A percentile compares a stretch with the other conserved stretches of the same genome.
Evolutionary conservation across 2,113 vertebrate genomes (phyloP).

Genomic region (Brachirus orientalis): DNA sequence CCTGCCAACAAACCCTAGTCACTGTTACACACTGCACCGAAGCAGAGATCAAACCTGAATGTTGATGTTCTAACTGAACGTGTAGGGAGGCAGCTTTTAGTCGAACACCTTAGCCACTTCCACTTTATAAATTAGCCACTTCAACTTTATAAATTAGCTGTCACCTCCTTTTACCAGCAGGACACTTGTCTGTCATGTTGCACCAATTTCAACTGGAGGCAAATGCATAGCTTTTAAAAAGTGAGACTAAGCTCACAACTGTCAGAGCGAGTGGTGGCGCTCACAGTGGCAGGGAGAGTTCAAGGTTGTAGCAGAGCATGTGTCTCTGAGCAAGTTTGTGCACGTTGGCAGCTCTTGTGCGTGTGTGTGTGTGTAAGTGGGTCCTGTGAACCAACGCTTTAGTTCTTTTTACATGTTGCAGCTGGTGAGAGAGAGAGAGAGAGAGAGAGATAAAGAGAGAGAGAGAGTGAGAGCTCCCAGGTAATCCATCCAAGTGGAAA

Average conservation of each 20-base stretch:
- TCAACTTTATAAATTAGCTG: neutral
- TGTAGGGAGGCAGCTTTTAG: too few species aligned
- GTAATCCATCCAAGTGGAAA: constrained; percentile 57
- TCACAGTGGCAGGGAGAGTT: constrained; percentile 66
- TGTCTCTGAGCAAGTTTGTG: constrained; percentile 63
- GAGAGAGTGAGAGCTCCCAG: constrained; percentile 34
- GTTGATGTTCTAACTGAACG: neutral
- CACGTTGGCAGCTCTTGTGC: constrained; percentile 47
- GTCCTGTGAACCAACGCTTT: constrained; percentile 60
- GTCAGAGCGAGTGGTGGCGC: constrained; percentile 7
- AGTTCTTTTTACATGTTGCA: constrained; percentile 67
- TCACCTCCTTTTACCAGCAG: neutral
- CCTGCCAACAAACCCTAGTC: too few species aligned
- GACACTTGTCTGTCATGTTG: neutral
- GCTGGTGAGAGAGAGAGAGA: constrained; percentile 49
- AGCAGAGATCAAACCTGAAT: neutral
- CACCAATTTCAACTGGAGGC: neutral
- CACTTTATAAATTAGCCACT: neutral
- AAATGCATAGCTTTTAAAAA: neutral
- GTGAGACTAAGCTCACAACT: neutral
- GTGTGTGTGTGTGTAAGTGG: constrained; percentile 5
- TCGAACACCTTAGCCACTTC: neutral
- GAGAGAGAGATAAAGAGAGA: neutral
- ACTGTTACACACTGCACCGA: too few species aligned
- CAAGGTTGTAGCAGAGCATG: constrained; percentile 65